Base-by-base conservation (phyloP, 2,888 invertebrate genomes). In the Salpingus planirostris region DNA sequence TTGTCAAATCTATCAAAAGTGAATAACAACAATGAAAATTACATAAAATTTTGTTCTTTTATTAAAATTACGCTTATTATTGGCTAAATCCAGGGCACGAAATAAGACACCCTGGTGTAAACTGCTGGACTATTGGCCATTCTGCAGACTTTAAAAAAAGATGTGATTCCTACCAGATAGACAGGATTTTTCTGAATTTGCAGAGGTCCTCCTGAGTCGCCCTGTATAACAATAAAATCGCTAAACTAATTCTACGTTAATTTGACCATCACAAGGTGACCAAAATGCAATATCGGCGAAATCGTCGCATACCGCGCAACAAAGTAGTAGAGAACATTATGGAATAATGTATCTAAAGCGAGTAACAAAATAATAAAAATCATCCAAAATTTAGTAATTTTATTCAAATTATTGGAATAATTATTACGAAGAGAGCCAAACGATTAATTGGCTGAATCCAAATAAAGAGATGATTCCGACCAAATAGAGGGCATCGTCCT, bases 231-330 rank as follows among this genome's bases (percentile, higher is more conserved):
- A 13, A 15, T n/a, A n/a, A n/a, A n/a, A n/a, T n/a, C n/a, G n/a
- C n/a, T n/a, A n/a, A n/a, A n/a, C n/a, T n/a, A n/a, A n/a, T n/a
- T n/a, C n/a, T n/a, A n/a, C n/a, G n/a, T n/a, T n/a, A n/a, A n/a
- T n/a, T n/a, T n/a, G n/a, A n/a, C n/a, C n/a, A n/a, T n/a, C n/a
- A n/a, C n/a, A n/a, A n/a, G n/a, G n/a, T n/a, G n/a, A n/a, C n/a
- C n/a, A n/a, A 44, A 37, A 50, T 65, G 66, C 40, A 70, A 71
- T 50, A 42, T 35, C 12, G 64, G 64, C 3, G 71, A 70, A 8
- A 57, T 71, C 29, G 53, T 69, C 21, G 68, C 65, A 3, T 68
- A 59, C 42, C 55, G 55, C 43, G 43, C 38, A 35, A 43, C 27
- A 43, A 49, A 13, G 38, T 56, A 36, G 40, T 59, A 12, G 30